Conservation (phyloP, 2,888 invertebrate genomes). For the Tetragonisca angustula region DNA sequence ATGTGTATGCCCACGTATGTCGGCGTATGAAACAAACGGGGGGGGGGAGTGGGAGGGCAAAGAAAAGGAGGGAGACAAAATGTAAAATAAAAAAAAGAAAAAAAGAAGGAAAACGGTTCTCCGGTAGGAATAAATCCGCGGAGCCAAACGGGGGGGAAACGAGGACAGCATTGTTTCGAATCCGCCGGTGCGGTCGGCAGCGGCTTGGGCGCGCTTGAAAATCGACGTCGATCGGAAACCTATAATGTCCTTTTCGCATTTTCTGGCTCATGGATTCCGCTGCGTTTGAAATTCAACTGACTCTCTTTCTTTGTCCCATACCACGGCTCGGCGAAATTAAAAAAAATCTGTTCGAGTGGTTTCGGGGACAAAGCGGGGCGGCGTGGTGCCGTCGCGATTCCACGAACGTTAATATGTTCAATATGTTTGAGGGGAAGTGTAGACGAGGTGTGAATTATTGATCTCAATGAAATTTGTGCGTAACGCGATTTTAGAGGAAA, state of each 20-base stretch:
- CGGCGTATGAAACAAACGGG: neutral
- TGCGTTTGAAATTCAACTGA: neutral
- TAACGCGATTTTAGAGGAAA: too few species aligned
- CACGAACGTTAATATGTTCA: too few species aligned
- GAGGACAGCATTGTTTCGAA: neutral
- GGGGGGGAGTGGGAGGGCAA: too few species aligned
- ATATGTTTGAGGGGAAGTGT: too few species aligned
- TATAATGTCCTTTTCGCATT: conserved; percentile 2
- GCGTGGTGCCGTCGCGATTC: neutral
- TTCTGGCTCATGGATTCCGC: neutral
- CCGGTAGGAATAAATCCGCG: conserved; percentile 5
- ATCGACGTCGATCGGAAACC: neutral
- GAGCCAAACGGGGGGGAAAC: neutral
- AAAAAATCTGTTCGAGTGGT: neutral
- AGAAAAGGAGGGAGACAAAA: neutral
- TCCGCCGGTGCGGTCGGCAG: neutral
- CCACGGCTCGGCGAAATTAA: neutral
- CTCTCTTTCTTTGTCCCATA: neutral
- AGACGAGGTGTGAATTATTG: too few species aligned
- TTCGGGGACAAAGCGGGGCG: too few species aligned
- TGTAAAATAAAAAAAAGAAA: neutral
- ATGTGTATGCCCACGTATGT: conserved; percentile 6
- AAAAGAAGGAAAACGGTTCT: neutral
- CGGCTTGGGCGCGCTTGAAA: neutral
- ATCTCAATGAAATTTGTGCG: too few species aligned